Percentiles rank a stretch among this genome's conserved stretches.
Conservation (phyloP, 2,888 invertebrate genomes). For the Caenorhabditis sp. region DNA sequence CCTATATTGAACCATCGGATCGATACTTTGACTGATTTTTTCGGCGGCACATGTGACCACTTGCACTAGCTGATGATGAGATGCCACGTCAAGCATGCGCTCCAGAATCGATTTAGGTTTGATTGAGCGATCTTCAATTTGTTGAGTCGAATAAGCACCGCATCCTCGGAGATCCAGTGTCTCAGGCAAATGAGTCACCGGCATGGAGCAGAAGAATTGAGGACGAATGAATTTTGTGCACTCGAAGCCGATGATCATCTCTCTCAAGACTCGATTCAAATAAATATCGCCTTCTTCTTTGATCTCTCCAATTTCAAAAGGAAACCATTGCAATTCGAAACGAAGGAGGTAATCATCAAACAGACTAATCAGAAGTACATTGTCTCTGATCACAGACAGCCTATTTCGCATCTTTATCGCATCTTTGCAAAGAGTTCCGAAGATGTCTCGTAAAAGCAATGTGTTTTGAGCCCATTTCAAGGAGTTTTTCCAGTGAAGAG, state of each 20-base stretch:
- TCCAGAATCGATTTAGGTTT: conserved; percentile 58
- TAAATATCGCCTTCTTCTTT: conserved; percentile 64
- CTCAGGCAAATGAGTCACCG: conserved; percentile 68
- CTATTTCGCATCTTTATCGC: conserved; percentile 60
- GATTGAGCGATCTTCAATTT: conserved; percentile 64
- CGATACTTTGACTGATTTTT: conserved; percentile 34
- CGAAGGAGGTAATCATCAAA: conserved; percentile 71
- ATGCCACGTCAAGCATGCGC: conserved; percentile 63
- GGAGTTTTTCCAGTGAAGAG: conserved; percentile 72
- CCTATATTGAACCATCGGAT: conserved; percentile 57
- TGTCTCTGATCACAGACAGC: conserved; percentile 68
- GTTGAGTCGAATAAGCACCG: conserved; percentile 60
- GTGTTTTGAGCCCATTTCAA: conserved; percentile 77
- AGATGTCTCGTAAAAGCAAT: conserved; percentile 71
- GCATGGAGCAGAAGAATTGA: conserved; percentile 68
- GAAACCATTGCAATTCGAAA: conserved; percentile 70
- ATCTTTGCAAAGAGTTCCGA: conserved; percentile 64
- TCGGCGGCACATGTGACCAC: conserved; percentile 60
- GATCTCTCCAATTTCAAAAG: conserved; percentile 65
- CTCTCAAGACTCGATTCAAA: conserved; percentile 64
- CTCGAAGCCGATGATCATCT: conserved; percentile 68
- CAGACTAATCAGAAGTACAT: conserved; percentile 69
- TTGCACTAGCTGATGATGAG: conserved; percentile 70
- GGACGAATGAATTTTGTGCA: conserved; percentile 60
- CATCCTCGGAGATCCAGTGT: conserved; percentile 71